Evolutionary conservation across 2,888 invertebrate species (phyloP).

Genomic region (Troides oblongomaculatus): DNA sequence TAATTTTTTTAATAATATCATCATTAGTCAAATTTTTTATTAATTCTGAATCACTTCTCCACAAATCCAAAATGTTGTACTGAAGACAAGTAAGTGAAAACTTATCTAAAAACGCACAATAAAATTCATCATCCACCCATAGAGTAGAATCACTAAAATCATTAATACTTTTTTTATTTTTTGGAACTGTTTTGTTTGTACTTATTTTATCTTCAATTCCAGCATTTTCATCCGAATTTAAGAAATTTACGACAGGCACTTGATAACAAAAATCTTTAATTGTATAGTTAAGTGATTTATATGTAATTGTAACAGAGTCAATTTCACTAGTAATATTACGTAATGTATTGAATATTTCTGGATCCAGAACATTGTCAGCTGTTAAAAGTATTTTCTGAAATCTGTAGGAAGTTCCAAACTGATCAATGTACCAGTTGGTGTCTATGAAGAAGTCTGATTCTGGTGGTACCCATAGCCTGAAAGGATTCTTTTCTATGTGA

Average conservation of each 20-base stretch:
- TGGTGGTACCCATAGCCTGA: slow-evolving; percentile 88
- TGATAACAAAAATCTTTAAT: slow-evolving; percentile 66
- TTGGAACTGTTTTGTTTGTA: slow-evolving; percentile 32
- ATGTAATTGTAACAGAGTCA: slow-evolving; percentile 55
- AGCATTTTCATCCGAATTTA: slow-evolving; percentile 45
- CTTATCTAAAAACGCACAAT: slow-evolving; percentile 82
- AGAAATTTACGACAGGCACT: slow-evolving; percentile 70
- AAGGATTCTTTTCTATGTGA: slow-evolving; percentile 86
- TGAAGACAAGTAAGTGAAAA: slow-evolving; percentile 82
- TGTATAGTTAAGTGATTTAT: slow-evolving; percentile 46
- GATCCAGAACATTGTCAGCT: slow-evolving; percentile 84
- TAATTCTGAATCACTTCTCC: slow-evolving; percentile 80
- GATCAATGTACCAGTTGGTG: slow-evolving; percentile 85
- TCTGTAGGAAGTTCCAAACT: slow-evolving; percentile 83
- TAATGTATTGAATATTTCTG: slow-evolving; percentile 76
- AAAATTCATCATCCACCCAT: slow-evolving; percentile 77
- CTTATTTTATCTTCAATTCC: slow-evolving; percentile 47
- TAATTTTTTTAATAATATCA: slow-evolving; percentile 82
- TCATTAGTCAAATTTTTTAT: slow-evolving; percentile 78
- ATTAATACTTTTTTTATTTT: slow-evolving; percentile 42
- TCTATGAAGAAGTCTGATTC: slow-evolving; percentile 84
- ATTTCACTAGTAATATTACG: slow-evolving; percentile 76
- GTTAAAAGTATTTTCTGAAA: slow-evolving; percentile 82
- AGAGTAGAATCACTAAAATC: slow-evolving; percentile 79
- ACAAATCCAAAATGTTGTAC: slow-evolving; percentile 84